These are phyloP conservation scores for Gastrophryne carolinensis DNA, from an alignment of 2,797 vertebrate genomes.

Conservation along the genomic window DNA sequence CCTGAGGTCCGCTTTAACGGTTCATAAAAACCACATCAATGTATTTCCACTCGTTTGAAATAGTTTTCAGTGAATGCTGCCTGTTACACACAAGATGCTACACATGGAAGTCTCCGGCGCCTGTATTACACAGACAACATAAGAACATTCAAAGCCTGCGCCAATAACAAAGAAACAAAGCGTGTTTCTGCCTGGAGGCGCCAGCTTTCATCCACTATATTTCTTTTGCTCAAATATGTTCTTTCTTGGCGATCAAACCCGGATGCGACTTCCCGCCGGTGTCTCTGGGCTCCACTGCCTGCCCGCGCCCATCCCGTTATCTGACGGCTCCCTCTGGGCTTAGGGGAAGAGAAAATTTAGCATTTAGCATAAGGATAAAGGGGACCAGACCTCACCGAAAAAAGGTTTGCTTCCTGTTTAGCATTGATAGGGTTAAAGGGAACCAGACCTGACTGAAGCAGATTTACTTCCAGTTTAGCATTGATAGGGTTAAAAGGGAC, in stretches of 20 bases:
- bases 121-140: background rate
- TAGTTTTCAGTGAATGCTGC: too few species aligned
- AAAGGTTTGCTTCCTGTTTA: too few species aligned
- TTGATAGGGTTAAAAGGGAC: constrained; percentile 15
- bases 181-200: constrained; percentile 11
- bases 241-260: constrained; percentile 25
- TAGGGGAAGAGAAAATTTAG: background rate
- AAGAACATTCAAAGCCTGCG: constrained; percentile 19
- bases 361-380: too few species aligned
- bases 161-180: constrained; percentile 34
- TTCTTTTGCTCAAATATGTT: constrained; percentile 18
- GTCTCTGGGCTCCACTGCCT: constrained; percentile 6
- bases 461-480: constrained; percentile 1
- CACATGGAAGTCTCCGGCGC: too few species aligned
- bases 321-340: background rate
- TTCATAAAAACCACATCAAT: too few species aligned
- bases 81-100: too few species aligned
- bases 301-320: background rate
- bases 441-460: too few species aligned
- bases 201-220: constrained; percentile 14
- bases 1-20: too few species aligned
- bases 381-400: too few species aligned
- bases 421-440: too few species aligned
- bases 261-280: constrained; percentile 15
- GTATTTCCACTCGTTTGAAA: too few species aligned